Base-by-base conservation (phyloP, 2,888 invertebrate species). In the Geophilus truncorum region DNA sequence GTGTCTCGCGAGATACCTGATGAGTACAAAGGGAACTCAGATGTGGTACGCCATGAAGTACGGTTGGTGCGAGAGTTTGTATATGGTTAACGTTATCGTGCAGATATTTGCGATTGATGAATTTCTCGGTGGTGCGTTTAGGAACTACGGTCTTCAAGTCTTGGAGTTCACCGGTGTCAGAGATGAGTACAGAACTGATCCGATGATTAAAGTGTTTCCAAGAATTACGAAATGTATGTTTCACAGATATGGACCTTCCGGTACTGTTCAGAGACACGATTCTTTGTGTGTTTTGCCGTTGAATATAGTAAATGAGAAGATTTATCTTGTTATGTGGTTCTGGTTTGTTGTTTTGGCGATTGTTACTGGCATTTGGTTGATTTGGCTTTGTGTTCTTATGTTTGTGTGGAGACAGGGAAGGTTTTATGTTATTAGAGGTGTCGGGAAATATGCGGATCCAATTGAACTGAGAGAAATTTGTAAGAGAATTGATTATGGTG, bases 281-380 rank as follows among this genome's bases (percentile, higher is more conserved):
- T 84, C 85, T 36, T 83, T 86, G 83, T 86, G 86, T 81, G 83
- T 86, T 70, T 82, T 86, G 32, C 85, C 86, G 7, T 84, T 85
- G 80, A 86, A 86, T 83, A 84, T 86, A 78, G 84, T 86, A 82
- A 86, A 86, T 81, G 86, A 86, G 81, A 84, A 84, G 81, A 83
- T 84, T 62, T 84, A 82, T 81, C 34, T 83, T 40, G 82, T 84
- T 80, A 82, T 84, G 79, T 84, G 84, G 84, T 83, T 84, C 78
- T 84, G 84, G 84, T 81, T 83, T 57, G 82, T 84, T 28, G 62
- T 82, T 23, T 81, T 84, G 80, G 82, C 82, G 57, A 28, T 81
- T 28, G 15, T 83, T 36, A 83, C 83, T 10, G 81, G 81, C 6
- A 18, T 83, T 7, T 82, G 83, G 70, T 78, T 84, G 36, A n/a